Percentiles rank a stretch among this genome's conserved stretches.
These are phyloP conservation scores for Mimumesa dahlbomi DNA, from an alignment of 2,888 invertebrate species.

Conservation along the genomic window DNA sequence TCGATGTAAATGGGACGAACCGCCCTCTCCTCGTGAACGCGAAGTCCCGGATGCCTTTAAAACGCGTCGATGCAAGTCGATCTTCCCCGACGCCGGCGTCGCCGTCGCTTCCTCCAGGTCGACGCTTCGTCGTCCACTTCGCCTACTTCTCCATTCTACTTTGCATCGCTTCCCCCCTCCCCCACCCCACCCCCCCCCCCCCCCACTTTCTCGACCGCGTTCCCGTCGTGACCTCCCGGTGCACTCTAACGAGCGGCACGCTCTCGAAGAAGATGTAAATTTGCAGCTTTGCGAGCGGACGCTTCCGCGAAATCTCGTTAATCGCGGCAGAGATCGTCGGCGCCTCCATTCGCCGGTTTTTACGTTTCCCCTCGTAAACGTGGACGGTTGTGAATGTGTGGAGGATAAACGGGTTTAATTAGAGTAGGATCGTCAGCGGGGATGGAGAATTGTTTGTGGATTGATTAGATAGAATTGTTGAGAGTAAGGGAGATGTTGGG, in stretches of 20 bases:
- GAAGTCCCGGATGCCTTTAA: conserved; percentile 42
- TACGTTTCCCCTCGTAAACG: background rate
- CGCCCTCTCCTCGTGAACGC: conserved; percentile 53
- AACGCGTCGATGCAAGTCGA: conserved; percentile 50
- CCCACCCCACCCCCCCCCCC: background rate
- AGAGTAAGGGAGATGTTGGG: no score
- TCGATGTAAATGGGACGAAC: conserved; percentile 70
- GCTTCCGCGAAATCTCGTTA: background rate
- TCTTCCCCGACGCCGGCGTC: conserved; percentile 7
- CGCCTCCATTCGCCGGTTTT: background rate
- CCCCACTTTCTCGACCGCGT: background rate
- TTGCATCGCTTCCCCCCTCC: background rate
- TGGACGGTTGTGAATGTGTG: background rate
- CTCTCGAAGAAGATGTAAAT: conserved; percentile 40
- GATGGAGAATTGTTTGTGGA: background rate
- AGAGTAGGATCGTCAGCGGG: background rate
- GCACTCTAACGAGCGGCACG: conserved; percentile 41
- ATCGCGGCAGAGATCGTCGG: background rate
- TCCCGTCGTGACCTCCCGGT: conserved; percentile 31
- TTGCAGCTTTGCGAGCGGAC: conserved; percentile 34
- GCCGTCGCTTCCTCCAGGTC: conserved; percentile 27
- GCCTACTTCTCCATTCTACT: conserved; percentile 2
- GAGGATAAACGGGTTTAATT: background rate
- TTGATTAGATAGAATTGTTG: no score
- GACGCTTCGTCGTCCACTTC: conserved; percentile 32